These are phyloP conservation scores for Ivindomyrus marchei DNA, from an alignment of 2,113 vertebrate genomes.

Conservation along the genomic window DNA sequence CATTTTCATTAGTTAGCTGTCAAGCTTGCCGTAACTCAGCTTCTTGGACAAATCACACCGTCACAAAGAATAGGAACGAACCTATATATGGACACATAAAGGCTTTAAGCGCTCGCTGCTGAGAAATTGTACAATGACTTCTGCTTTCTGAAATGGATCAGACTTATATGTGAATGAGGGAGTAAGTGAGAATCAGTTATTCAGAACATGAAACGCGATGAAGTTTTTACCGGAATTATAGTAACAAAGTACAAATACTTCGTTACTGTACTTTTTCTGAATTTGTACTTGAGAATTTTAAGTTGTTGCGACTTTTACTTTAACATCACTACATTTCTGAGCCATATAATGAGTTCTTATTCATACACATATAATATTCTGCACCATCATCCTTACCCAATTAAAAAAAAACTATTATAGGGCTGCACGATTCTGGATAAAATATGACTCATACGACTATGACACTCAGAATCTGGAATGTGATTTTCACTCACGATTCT, in stretches of 20 bases:
- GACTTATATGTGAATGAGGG: constrained; percentile 71
- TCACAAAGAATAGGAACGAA: constrained; percentile 34
- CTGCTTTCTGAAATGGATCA: constrained; percentile 83
- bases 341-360: neutral
- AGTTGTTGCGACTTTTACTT: neutral
- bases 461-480: too few relatives aligned
- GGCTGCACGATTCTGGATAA: too few relatives aligned
- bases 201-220: neutral
- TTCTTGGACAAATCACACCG: neutral
- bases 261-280: too few relatives aligned
- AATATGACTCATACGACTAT: too few relatives aligned
- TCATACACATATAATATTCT: neutral
- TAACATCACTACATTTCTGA: neutral
- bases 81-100: constrained; percentile 87
- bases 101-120: constrained; percentile 95
- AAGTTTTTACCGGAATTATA: neutral
- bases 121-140: constrained; percentile 90
- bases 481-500: too few relatives aligned
- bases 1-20: neutral
- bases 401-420: neutral
- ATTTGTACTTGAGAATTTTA: too few relatives aligned
- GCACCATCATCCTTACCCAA: neutral
- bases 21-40: neutral
- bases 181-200: neutral
- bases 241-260: too few relatives aligned